Conservation (phyloP, 2,888 invertebrate species). For the Danaus chrysippus region DNA sequence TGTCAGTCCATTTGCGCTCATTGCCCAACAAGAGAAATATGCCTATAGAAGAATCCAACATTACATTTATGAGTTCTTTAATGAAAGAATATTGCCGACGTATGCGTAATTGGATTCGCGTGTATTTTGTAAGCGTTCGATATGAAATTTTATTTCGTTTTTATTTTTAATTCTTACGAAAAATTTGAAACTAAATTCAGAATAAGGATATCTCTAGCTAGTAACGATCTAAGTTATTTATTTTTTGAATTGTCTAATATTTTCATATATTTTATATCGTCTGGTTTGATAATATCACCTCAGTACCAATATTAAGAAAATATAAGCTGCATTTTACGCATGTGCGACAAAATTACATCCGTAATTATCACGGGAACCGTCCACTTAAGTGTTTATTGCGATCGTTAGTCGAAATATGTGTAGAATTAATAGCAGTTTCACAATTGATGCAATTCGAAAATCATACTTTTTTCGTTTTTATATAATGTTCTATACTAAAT, state of each 20-base stretch:
- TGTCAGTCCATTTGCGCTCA: conserved; percentile 15
- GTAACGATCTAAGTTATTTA: too few relatives aligned
- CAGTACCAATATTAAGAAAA: conserved; percentile 40
- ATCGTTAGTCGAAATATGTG: conserved; percentile 64
- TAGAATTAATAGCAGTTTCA: conserved; percentile 43
- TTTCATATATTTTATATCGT: neutral
- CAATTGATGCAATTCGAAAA: conserved; percentile 5
- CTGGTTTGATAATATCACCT: conserved; percentile 3
- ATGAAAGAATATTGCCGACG: conserved; percentile 42
- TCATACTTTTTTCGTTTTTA: neutral
- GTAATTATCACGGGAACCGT: conserved; percentile 54
- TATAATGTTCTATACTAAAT: neutral
- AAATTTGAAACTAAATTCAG: neutral
- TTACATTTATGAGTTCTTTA: conserved; percentile 38
- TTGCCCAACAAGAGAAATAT: conserved; percentile 28
- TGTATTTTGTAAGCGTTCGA: conserved; percentile 26
- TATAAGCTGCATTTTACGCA: conserved; percentile 45
- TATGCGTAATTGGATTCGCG: conserved; percentile 33
- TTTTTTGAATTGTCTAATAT: too few relatives aligned
- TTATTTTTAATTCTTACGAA: conserved; percentile 2
- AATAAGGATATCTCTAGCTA: too few relatives aligned
- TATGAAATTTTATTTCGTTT: conserved; percentile 1
- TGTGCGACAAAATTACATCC: conserved; percentile 61
- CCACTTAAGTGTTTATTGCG: conserved; percentile 53
- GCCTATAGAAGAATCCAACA: conserved; percentile 34